Evolutionary conservation across 2,797 vertebrate genomes (phyloP), one percentile per base, ranked within the genome.

Genomic region (Balearica regulorum): DNA sequence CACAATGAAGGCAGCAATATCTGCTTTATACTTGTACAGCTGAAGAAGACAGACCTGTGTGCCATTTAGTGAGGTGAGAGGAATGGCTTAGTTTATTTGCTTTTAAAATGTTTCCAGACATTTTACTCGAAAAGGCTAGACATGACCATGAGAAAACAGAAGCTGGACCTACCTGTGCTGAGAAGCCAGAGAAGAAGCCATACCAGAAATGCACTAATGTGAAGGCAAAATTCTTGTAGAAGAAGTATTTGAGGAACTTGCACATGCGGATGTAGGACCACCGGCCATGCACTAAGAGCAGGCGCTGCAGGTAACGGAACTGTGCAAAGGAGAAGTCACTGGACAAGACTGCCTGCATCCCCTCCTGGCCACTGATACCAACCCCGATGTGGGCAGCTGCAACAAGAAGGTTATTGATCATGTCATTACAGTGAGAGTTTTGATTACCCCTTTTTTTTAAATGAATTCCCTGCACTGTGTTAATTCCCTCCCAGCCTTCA

Each of bases 201-300:
- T 99, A 99, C 99, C 99, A 99, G 98, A 99, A 99, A 70, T 99
- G 99, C 39, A 99, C 98, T 41, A 99, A 97, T 0, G 99, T 99
- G 96, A 99, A 99, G 94, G 99, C 98, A 96, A 99, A 99, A 97
- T 99, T 99, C 98, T 99, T 99, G 95, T 99, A 99, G 97, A 99
- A 99, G 96, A 99, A 99, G 93, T 99, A 99, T 58, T 97, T 96
- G 51, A 99, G 98, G 95, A 99, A 99, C 96, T 99, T 99, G 98
- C 99, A 99, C 99, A 99, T 99, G 97, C 99, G 99, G 57, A 99
- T 97, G 91, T 99, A 99, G 43, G 99, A 99, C 99, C 99, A 99
- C 72, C 99, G 98, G 5, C 99, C 99, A 0, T 99, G 99, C 58
- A 99, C 99, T 96, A 99, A 92, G 93, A 99, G 98, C 94, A 99